Conservation (phyloP, 2,797 vertebrate species). For the Lagocephalus sceleratus region DNA sequence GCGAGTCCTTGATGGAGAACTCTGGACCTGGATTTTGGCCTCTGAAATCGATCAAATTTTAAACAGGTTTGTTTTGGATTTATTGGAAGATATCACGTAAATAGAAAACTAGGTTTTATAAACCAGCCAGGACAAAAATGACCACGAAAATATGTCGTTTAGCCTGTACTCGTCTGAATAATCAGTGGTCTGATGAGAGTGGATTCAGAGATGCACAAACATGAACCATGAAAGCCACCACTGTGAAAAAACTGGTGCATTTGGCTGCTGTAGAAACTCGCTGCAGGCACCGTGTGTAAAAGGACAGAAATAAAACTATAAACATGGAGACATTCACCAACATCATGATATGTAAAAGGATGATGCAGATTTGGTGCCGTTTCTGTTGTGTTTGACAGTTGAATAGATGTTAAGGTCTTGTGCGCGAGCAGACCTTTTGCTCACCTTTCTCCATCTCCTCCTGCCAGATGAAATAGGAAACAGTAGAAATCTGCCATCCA, state of each 20-base stretch:
- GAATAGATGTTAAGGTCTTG: constrained; percentile 7
- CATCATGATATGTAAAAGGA: constrained; percentile 11
- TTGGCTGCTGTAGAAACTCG: constrained; percentile 12
- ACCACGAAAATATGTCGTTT: too few relatives aligned
- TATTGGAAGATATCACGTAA: too few relatives aligned
- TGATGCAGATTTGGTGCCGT: constrained; percentile 24
- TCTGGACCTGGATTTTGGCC: too few relatives aligned
- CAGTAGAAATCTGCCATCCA: constrained; percentile 37
- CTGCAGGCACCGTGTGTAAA: constrained; percentile 18
- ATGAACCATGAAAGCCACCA: background rate
- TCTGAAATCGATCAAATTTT: too few relatives aligned
- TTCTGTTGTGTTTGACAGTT: constrained; percentile 17
- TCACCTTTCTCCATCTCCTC: constrained; percentile 17
- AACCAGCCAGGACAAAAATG: too few relatives aligned
- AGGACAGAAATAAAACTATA: constrained; percentile 21
- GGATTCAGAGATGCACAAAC: constrained; percentile 6
- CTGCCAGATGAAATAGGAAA: constrained; percentile 37
- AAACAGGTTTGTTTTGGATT: too few relatives aligned
- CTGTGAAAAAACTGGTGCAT: constrained; percentile 6
- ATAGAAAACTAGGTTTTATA: too few relatives aligned
- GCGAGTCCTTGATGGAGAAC: background rate
- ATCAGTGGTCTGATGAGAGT: too few relatives aligned
- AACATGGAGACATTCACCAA: constrained; percentile 21
- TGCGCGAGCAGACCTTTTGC: constrained; percentile 8
- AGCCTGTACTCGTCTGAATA: too few relatives aligned